Evolutionary conservation across 2,888 invertebrate species (phyloP), one percentile per base, ranked within the genome.

Genomic region (Conus canariensis): DNA sequence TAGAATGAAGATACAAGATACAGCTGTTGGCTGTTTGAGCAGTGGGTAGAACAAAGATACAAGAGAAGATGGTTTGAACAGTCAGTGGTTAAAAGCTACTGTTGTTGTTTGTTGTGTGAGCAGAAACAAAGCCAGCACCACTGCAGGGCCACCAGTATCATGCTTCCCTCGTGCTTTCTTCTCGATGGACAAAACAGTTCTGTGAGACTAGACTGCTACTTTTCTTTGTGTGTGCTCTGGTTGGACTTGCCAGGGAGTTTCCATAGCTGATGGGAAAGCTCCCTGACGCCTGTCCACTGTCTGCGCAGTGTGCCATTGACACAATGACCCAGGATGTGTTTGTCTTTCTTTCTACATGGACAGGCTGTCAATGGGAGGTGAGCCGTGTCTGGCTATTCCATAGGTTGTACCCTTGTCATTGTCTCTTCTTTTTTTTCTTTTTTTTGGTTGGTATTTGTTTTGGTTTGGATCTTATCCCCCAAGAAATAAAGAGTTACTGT

Each of bases 401-500:
- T 87, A 87, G 87, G 64, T 22, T 87, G 87, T 87, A 22, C 87
- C 74, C 87, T 5, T 74, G 87, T 87, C 87, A 87, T 45, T 22
- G 87, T 87, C 87, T 87, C 74, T 87, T 74, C 16, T 77, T 87
- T 87, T 16, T 83, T 87, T 87, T 74, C 22, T 83, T 87, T 86
- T 87, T 30, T 80, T 45, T 45, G 45, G 87, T 87, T 87, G 70
- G 64, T 87, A 87, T 70, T 87, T 70, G 87, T 87, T 87, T 87
- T 87, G 70, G 87, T 87, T 87, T 87, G 87, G 70, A 67, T 80
- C 16, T 16, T 30, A 30, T 80, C 30, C 77, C 77, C 77, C 8
- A 87, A 64, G 67, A 87, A 87, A 87, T 87, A 87, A 87, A 87
- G 74, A 87, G 87, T 87, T 87, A 87, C 64, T 87, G 87, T 87